Base-by-base conservation (phyloP, 2,888 invertebrate species). In the Cheilosia vulpina region DNA sequence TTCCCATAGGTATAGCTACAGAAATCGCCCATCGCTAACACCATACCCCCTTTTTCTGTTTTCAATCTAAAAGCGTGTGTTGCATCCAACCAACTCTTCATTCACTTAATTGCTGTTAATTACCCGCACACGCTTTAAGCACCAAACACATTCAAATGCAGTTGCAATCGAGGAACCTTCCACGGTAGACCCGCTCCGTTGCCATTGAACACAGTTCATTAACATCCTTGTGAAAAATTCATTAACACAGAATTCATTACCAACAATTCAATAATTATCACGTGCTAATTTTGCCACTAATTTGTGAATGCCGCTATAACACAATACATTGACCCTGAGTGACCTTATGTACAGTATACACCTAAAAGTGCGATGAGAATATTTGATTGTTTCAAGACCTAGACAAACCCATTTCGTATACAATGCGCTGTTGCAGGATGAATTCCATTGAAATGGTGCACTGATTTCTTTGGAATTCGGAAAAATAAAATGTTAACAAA, bases 261-360 rank as follows among this genome's bases (percentile, higher is more conserved):
- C 13, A 62, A 55, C 34, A 53, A 69, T 62, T 63, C 55, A 78
- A 65, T 83, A 68, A 83, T 66, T 53, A 63, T 47, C n/a, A 68
- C 62, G 73, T 75, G 83, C 34, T 84, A 79, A 79, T 69, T 81
- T 63, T 69, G 21, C 38, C 50, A 58, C 73, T 53, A 52, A 58
- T 34, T 47, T 57, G 57, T 57, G 47, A 80, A 55, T 75, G 66
- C 50, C 63, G 62, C 4, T 4, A 27, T 2, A 31, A 52, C 4
- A 45, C 34, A 72, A 79, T 58, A 43, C 52, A 57, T 38, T 53
- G 60, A 80, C 73, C 79, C 58, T 45, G 38, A 6, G 24, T 50
- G 57, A 78, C 55, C 45, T 60, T 7, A 76, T 6, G 11, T 4
- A n/a, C 47, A 13, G 68, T 6, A 3, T 4, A n/a, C 47, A 13